Conservation (phyloP, 2,888 invertebrate genomes). For the Carterocephalus palaemon region DNA sequence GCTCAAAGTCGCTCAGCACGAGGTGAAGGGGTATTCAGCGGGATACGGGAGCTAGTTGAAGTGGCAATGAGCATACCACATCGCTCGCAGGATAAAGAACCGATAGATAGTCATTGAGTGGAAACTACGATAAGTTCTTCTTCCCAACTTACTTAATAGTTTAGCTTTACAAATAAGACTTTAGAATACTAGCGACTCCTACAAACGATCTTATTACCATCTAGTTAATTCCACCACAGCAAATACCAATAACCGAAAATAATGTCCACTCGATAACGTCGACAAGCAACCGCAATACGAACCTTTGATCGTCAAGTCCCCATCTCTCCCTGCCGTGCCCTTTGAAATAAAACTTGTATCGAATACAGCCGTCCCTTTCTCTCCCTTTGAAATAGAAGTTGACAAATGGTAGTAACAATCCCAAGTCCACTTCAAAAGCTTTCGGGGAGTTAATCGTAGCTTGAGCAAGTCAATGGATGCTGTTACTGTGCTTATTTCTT, state of each 20-base stretch:
- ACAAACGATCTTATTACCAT: constrained; percentile 1
- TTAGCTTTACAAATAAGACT: too few relatives aligned
- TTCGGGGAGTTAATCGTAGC: constrained; percentile 6
- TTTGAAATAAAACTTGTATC: background rate
- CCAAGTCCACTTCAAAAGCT: constrained; percentile 10
- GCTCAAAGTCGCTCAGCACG: too few relatives aligned
- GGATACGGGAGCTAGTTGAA: too few relatives aligned
- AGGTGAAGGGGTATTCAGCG: too few relatives aligned
- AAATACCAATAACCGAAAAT: constrained; percentile 7
- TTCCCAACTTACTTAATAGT: too few relatives aligned
- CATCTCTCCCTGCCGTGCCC: background rate
- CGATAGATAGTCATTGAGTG: too few relatives aligned
- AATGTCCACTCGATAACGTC: constrained; percentile 12
- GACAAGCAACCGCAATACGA: constrained; percentile 3
- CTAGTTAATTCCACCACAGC: constrained; percentile 3
- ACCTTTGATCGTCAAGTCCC: constrained; percentile 14
- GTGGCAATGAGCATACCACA: too few relatives aligned
- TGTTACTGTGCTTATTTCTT: constrained; percentile 7
- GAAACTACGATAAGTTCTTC: too few relatives aligned
- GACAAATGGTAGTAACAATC: constrained; percentile 16
- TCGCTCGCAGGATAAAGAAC: too few relatives aligned
- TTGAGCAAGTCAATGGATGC: constrained; percentile 1
- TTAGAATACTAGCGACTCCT: too few relatives aligned
- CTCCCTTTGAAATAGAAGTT: constrained; percentile 8
- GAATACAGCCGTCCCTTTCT: background rate